Evolutionary conservation across 1,140 invertebrate species (phyloP).

Genomic region (Wiebesia pumilae): DNA sequence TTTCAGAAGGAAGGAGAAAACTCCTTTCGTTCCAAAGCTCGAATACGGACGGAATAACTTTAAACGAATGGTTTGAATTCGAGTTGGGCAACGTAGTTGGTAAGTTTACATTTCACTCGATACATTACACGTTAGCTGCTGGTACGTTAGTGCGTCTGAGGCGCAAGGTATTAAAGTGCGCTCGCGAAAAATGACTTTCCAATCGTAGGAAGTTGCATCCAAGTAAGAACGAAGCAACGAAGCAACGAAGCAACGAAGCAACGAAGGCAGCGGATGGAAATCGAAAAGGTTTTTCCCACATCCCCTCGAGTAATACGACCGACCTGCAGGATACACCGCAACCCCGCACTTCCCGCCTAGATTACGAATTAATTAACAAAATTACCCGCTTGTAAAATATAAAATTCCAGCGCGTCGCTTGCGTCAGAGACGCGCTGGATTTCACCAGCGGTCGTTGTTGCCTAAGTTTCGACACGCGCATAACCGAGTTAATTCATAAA

Average conservation of each 20-base stretch:
- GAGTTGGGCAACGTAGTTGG: neutral
- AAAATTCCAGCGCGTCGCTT: neutral
- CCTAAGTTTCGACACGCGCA: neutral
- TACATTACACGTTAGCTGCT: no score
- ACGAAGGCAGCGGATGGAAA: neutral
- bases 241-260: neutral
- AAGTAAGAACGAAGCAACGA: neutral
- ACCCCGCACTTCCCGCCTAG: constrained; percentile 20
- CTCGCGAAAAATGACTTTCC: constrained; percentile 27
- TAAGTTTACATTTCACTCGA: neutral
- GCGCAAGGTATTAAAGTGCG: neutral
- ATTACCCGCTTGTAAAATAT: constrained; percentile 6
- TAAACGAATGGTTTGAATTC: neutral
- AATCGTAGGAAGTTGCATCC: constrained; percentile 23
- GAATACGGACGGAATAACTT: neutral
- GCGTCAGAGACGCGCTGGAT: neutral
- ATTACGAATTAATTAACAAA: constrained; percentile 41
- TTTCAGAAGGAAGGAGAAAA: no score
- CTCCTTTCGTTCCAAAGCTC: no score
- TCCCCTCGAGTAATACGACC: constrained; percentile 29
- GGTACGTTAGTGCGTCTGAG: neutral
- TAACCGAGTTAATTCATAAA: constrained; percentile 13
- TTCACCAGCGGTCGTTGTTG: constrained; percentile 22
- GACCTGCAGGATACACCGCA: constrained; percentile 5
- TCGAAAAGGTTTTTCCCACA: constrained; percentile 10